Evolutionary conservation across 2,797 vertebrate species (phyloP).

Genomic region (Malurus splendens): DNA sequence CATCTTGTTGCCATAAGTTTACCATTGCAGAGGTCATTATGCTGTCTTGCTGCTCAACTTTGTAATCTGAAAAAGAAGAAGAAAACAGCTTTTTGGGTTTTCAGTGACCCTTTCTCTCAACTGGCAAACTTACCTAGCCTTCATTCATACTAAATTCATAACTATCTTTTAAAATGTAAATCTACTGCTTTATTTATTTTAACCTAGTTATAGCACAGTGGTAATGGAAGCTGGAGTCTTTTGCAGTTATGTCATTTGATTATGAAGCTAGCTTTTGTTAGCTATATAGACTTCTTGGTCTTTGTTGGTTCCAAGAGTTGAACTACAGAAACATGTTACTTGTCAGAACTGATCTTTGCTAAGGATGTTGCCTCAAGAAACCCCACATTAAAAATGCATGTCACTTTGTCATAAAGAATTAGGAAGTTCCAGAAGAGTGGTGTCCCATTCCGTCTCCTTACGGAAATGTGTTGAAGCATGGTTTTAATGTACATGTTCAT

Average conservation of each 20-base stretch:
- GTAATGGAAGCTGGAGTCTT: neutral
- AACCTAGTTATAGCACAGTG: neutral
- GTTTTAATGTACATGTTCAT: neutral
- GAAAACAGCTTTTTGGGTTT: neutral
- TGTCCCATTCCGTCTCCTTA: neutral
- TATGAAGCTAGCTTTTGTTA: neutral
- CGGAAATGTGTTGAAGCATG: fast-evolving
- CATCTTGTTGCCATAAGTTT: neutral
- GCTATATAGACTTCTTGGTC: neutral
- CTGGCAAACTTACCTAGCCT: neutral
- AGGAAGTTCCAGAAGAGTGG: neutral
- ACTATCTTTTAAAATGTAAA: neutral
- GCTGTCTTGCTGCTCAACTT: neutral
- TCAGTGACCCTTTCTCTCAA: neutral
- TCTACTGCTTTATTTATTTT: constrained; percentile 4
- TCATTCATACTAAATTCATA: neutral
- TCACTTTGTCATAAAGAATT: neutral
- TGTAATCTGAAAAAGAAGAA: neutral
- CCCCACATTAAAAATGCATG: neutral
- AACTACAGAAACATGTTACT: neutral
- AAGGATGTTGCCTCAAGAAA: neutral
- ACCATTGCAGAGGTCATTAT: neutral
- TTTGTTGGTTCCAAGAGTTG: neutral
- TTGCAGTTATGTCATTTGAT: neutral
- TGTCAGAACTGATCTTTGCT: neutral